Conservation (phyloP, 2,797 vertebrate genomes). For the Malacoraja senta region DNA sequence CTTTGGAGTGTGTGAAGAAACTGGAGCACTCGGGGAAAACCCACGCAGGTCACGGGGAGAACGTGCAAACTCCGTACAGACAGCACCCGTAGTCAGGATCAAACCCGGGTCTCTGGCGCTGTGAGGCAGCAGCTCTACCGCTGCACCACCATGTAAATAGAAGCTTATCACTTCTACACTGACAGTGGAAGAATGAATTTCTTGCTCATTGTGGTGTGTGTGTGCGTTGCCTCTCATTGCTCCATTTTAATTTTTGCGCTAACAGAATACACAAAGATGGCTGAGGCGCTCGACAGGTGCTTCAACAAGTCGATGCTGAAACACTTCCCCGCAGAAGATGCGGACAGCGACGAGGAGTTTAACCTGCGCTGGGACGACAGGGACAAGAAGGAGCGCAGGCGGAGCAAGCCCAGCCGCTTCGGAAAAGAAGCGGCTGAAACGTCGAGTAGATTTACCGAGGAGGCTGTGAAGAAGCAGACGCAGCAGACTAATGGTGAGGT, state of each 20-base stretch:
- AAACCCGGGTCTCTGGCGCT: too few species aligned
- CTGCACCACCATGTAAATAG: too few species aligned
- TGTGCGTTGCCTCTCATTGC: background rate
- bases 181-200: too few species aligned
- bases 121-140: too few species aligned
- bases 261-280: slow-evolving; percentile 93
- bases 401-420: slow-evolving; percentile 64
- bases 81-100: too few species aligned
- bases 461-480: slow-evolving; percentile 66
- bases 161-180: too few species aligned
- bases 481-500: slow-evolving; percentile 59
- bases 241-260: background rate
- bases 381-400: slow-evolving; percentile 76
- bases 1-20: too few species aligned
- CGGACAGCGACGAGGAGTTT: slow-evolving; percentile 90
- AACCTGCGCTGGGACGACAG: slow-evolving; percentile 79
- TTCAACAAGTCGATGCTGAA: slow-evolving; percentile 88
- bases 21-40: too few species aligned
- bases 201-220: background rate
- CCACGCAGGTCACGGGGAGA: too few species aligned
- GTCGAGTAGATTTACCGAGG: slow-evolving; percentile 60
- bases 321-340: slow-evolving; percentile 91
- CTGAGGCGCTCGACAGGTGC: slow-evolving; percentile 85
- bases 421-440: slow-evolving; percentile 58
- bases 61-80: too few species aligned